Evolutionary conservation across 1,140 invertebrate species (phyloP), one percentile per base, ranked within the genome.

Genomic region (Acromyrmex echinatior): DNA sequence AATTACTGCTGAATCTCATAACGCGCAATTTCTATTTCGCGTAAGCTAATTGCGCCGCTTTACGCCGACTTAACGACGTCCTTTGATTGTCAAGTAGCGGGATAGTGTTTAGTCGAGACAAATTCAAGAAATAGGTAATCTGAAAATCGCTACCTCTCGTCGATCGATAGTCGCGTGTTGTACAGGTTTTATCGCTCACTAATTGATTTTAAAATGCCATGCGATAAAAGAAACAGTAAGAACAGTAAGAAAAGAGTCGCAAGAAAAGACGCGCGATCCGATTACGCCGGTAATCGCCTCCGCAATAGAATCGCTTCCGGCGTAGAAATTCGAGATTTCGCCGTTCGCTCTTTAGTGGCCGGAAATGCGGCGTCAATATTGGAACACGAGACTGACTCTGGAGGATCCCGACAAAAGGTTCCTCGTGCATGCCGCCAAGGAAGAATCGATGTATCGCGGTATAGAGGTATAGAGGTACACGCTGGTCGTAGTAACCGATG

Each of bases 281-380:
- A 84, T 84, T 84, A 21, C 80, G 56, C 62, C 62, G 74, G 53
- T 86, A 86, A 86, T 78, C 82, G 60, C 58, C 58, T 49, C 25
- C 58, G 49, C 82, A n/a, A 58, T 79, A 28, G 25, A 25, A 25
- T 25, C 21, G 28, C 60, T 58, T 53, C n/a, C 74, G 74, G 31
- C 14, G 35, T 86, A 31, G 82, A 58, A 65, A 86, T 65, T 65
- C 51, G 62, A 63, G 45, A 66, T 79, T 63, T 66, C 25, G 49
- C 4, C 56, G 49, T 12, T 71, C 35, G 45, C 45, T 77, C 16
- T 25, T 76, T 71, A 58, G 25, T 58, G 28, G 74, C 35, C 49
- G 63, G 35, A 78, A 86, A 35, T 79, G 74, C 49, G 74, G 39
- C 28, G 68, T 86, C 74, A 77, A 86, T 86, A 79, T 86, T 79